phyloP scores from a whole-genome alignment of 2,797 vertebrate genomes.

The Pipistrellus kuhlii region DNA sequence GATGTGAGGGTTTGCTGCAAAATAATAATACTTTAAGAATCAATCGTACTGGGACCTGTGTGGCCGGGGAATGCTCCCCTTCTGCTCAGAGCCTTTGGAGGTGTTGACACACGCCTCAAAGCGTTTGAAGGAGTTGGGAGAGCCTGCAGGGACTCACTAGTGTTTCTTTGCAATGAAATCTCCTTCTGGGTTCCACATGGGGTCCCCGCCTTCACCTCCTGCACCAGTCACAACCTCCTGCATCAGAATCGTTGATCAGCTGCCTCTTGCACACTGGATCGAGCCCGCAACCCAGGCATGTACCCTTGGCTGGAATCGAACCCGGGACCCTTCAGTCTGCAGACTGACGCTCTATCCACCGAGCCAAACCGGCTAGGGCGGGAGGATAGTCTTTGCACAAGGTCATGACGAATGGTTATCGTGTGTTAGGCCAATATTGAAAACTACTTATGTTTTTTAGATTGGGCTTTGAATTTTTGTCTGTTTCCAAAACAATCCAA shows the following conservation, averaged over 20 bases:
- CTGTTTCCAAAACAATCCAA: conserved; percentile 21
- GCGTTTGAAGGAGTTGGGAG: background rate
- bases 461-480: conserved; percentile 23
- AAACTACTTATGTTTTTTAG: background rate
- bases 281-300: too few relatives aligned
- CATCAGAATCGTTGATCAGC: too few relatives aligned
- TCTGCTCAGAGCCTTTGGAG: background rate
- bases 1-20: background rate
- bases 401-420: background rate
- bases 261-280: too few relatives aligned
- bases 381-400: background rate
- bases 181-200: background rate
- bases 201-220: background rate
- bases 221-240: background rate
- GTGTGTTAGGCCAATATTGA: background rate
- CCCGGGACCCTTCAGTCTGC: too few relatives aligned
- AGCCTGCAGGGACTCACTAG: background rate
- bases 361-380: too few relatives aligned
- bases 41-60: background rate
- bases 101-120: background rate
- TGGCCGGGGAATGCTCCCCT: background rate
- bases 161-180: background rate
- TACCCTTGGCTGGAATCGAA: too few relatives aligned
- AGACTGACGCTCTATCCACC: too few relatives aligned
- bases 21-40: conserved; percentile 8